These are phyloP conservation scores for Heliconius cydno DNA, from an alignment of 2,888 invertebrate species.

Conservation along the genomic window DNA sequence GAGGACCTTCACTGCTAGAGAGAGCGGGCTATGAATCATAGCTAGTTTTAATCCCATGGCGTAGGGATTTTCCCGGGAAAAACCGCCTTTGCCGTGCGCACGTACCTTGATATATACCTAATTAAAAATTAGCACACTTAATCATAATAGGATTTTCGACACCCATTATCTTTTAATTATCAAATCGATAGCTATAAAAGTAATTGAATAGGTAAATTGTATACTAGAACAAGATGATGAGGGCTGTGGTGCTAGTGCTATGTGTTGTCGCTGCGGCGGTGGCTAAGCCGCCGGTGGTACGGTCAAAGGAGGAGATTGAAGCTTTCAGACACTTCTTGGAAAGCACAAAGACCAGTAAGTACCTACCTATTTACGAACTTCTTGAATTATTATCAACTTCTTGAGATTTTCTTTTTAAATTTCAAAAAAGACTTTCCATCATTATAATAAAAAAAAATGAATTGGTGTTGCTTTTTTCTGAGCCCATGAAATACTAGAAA, in stretches of 20 bases:
- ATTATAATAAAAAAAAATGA: background rate
- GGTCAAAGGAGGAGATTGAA: constrained; percentile 66
- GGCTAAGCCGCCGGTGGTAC: constrained; percentile 61
- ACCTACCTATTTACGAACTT: background rate
- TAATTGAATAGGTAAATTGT: background rate
- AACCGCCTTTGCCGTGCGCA: no score
- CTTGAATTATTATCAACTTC: no score
- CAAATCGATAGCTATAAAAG: constrained; percentile 43
- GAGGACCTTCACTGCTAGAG: no score
- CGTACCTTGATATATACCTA: background rate
- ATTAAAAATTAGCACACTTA: background rate
- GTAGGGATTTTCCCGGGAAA: no score
- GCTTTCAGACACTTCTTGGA: constrained; percentile 69
- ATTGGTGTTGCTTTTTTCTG: background rate
- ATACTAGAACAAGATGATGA: constrained; percentile 57
- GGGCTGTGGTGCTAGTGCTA: constrained; percentile 52
- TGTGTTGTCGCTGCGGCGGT: constrained; percentile 57
- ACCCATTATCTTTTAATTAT: constrained; percentile 21
- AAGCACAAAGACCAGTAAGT: constrained; percentile 63
- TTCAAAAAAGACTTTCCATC: background rate
- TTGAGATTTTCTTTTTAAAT: no score
- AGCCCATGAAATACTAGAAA: background rate
- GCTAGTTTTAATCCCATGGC: no score
- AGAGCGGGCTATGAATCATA: no score
- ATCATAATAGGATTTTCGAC: constrained; percentile 1